These are phyloP conservation scores for Muntiacus reevesi DNA, from an alignment of 2,113 vertebrate species.

Conservation along the genomic window DNA sequence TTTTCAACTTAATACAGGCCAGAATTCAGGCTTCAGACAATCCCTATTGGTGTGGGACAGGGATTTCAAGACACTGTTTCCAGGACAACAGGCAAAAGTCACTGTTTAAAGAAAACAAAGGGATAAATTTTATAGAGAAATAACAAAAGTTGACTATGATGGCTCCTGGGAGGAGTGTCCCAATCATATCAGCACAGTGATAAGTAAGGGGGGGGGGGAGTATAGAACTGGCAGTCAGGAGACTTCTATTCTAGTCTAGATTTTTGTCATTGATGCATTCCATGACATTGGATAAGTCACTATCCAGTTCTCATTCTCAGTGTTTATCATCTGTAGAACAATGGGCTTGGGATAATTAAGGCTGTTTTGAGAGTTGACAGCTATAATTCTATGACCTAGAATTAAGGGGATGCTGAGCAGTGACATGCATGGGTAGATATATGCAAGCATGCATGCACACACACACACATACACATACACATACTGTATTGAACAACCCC, in stretches of 20 bases:
- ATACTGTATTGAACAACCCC: background rate
- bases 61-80: slow-evolving; percentile 10
- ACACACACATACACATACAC: background rate
- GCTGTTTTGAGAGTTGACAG: background rate
- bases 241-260: background rate
- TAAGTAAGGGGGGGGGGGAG: background rate
- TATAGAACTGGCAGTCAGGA: background rate
- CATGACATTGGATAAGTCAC: background rate
- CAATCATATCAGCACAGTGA: background rate
- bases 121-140: background rate
- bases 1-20: background rate
- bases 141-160: background rate
- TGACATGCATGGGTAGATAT: background rate
- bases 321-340: background rate
- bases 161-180: background rate
- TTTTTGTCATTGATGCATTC: background rate
- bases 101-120: background rate
- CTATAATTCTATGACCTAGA: background rate
- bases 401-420: background rate
- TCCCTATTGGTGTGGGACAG: background rate
- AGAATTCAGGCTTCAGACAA: background rate
- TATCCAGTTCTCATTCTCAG: background rate
- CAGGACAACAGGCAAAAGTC: slow-evolving; percentile 22
- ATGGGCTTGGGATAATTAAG: background rate
- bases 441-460: background rate